Evolutionary conservation across 2,113 vertebrate species (phyloP).

Genomic region (Gasterosteus aculeatus): DNA sequence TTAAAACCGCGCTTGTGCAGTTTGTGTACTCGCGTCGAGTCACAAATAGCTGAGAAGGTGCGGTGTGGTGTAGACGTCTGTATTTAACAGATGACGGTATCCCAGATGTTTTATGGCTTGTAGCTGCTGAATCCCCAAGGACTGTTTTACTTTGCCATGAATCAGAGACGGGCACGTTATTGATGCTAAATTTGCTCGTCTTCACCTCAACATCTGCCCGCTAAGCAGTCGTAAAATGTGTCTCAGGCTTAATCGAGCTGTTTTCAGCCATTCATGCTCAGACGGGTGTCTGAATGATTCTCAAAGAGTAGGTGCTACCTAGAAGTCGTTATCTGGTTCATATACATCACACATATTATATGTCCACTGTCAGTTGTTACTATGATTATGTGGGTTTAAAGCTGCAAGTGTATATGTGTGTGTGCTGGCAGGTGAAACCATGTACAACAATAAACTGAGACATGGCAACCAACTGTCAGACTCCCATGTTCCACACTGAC

Average conservation of each 20-base stretch:
- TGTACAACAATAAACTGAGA: conserved; percentile 27
- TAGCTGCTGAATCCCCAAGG: conserved; percentile 11
- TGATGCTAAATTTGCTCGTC: conserved; percentile 38
- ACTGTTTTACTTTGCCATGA: neutral
- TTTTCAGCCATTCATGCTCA: conserved; percentile 12
- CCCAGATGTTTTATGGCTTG: conserved; percentile 41
- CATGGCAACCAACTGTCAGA: conserved; percentile 49
- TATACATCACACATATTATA: neutral
- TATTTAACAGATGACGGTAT: conserved; percentile 27
- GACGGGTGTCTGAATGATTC: neutral
- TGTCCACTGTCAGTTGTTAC: neutral
- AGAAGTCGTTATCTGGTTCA: neutral
- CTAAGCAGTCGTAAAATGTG: conserved; percentile 13
- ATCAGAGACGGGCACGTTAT: conserved; percentile 31
- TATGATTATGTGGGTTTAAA: neutral
- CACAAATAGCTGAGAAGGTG: conserved; percentile 24
- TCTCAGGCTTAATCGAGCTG: neutral
- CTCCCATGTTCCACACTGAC: conserved; percentile 28
- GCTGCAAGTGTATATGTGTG: conserved; percentile 3
- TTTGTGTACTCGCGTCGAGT: neutral
- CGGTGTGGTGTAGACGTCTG: neutral
- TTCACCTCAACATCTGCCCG: conserved; percentile 49
- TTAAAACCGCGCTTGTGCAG: conserved; percentile 10
- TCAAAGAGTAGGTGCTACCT: neutral
- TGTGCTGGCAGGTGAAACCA: neutral